phyloP scores from a whole-genome alignment of 2,113 vertebrate species.

The Geococcyx californianus region DNA sequence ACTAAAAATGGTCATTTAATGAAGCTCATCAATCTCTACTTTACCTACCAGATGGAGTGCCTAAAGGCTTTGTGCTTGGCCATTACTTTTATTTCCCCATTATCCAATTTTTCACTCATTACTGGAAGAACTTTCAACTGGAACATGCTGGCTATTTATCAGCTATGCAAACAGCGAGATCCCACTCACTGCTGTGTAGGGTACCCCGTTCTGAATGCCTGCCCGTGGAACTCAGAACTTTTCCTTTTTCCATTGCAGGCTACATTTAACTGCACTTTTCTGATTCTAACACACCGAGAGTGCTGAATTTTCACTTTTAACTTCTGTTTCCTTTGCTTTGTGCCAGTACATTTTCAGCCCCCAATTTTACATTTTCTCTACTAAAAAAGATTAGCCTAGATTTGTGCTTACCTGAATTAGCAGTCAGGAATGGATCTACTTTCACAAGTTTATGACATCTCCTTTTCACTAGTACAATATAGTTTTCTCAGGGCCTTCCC shows the following conservation, averaged over 20 bases:
- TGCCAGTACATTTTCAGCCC: not conserved
- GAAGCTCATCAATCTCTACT: slow-evolving; percentile 1
- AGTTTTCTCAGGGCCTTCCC: not conserved
- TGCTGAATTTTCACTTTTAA: not conserved
- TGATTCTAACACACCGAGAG: not conserved
- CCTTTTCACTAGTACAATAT: not conserved
- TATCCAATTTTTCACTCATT: not conserved
- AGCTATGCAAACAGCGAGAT: not conserved
- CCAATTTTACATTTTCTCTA: not conserved
- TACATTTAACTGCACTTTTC: not conserved
- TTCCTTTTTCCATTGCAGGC: not conserved
- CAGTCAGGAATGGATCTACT: not conserved
- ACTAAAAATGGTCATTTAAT: not conserved
- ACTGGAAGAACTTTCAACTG: not conserved
- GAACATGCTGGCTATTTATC: not conserved
- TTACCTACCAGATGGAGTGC: not conserved
- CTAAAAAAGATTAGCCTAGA: not conserved
- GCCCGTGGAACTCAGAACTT: not conserved
- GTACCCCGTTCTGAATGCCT: not conserved
- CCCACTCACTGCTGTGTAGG: fast-evolving
- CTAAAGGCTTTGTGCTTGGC: slow-evolving; percentile 2
- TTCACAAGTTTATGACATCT: not conserved
- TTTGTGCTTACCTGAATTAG: not conserved
- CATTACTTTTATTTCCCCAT: not conserved
- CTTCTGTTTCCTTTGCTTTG: not conserved